Conservation (phyloP, 1,140 invertebrate species). For the Stratiolaelaps scimitus region DNA sequence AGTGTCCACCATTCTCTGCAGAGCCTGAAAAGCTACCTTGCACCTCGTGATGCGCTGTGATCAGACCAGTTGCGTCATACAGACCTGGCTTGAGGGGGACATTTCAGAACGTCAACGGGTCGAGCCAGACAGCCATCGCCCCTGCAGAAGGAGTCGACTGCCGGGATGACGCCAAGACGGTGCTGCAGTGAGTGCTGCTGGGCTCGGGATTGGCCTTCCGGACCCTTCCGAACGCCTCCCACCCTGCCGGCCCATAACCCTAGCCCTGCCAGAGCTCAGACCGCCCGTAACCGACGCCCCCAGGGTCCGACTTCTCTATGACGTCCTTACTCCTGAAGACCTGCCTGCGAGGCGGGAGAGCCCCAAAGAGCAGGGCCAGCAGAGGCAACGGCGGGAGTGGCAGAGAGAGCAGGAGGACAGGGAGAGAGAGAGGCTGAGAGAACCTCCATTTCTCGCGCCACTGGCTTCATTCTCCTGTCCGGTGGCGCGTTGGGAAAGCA, state of each 20-base stretch:
- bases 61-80: too few relatives aligned
- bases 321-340: constrained; percentile 21
- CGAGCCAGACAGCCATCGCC: too few relatives aligned
- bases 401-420: neutral
- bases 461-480: constrained; percentile 22
- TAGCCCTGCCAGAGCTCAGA: too few relatives aligned
- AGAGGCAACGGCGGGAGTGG: constrained; percentile 3
- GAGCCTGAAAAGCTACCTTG: too few relatives aligned
- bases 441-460: constrained; percentile 28
- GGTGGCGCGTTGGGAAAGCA: neutral
- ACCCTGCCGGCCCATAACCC: too few relatives aligned
- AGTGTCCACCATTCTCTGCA: too few relatives aligned
- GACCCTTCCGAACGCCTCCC: neutral
- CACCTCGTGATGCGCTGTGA: too few relatives aligned
- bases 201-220: constrained; percentile 24
- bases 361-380: neutral
- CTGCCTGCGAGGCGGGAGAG: neutral
- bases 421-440: neutral
- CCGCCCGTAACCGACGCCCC: neutral
- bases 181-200: too few relatives aligned
- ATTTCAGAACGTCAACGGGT: too few relatives aligned
- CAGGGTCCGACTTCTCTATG: constrained; percentile 6
- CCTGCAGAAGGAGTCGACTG: too few relatives aligned
- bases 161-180: too few relatives aligned
- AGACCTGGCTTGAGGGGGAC: too few relatives aligned